Conservation (phyloP, 2,888 invertebrate genomes). For the Augochlorella aurata region DNA sequence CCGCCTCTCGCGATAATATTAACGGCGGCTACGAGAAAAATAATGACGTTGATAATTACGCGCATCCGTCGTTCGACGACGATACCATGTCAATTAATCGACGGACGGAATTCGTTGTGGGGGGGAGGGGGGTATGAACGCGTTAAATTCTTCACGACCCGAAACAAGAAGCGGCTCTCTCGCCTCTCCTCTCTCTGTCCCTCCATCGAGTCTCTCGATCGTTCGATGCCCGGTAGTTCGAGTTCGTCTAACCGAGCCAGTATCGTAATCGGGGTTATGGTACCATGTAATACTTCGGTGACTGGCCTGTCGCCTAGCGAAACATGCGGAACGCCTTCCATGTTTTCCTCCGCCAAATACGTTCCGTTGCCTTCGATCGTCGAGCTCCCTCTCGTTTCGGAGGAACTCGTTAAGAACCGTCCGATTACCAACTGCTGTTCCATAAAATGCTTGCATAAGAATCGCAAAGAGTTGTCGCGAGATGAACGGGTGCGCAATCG, state of each 20-base stretch:
- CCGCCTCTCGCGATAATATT: conserved; percentile 33
- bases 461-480: background rate
- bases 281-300: conserved; percentile 72
- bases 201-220: background rate
- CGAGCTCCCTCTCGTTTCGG: background rate
- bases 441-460: background rate
- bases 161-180: background rate
- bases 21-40: conserved; percentile 30
- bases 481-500: background rate
- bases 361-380: background rate
- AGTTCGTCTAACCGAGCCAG: background rate
- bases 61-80: background rate
- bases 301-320: conserved; percentile 40
- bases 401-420: too few relatives aligned
- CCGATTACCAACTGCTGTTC: too few relatives aligned
- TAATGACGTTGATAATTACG: conserved; percentile 34
- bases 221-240: background rate
- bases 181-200: background rate
- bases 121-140: background rate
- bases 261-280: conserved; percentile 69
- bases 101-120: background rate
- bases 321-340: conserved; percentile 49
- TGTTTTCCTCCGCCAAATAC: background rate
- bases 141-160: conserved; percentile 6
- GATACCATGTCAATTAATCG: conserved; percentile 11